Base-by-base conservation (phyloP, 2,797 vertebrate genomes). In the Anisognathus igniventris region DNA sequence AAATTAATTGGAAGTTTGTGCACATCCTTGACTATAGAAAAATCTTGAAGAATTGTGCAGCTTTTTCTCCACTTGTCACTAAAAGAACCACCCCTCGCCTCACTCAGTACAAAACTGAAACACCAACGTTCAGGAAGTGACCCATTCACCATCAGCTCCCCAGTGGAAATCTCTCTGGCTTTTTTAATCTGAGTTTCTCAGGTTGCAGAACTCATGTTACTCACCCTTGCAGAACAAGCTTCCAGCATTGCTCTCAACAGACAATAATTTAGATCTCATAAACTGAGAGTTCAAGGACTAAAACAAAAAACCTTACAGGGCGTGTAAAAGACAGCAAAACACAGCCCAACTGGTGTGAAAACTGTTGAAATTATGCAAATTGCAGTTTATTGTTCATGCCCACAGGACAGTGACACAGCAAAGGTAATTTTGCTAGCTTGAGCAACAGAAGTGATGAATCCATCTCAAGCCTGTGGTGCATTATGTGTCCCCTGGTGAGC, bases 111-210 rank as follows among this genome's bases (percentile, higher is more conserved):
- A 1, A 58, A 74, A 87, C 48, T 5, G 7, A 53, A 89, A 79
- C 45, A 19, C 12, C 24, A 61, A 3, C 0, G 0, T 0, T 4
- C 37, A 74, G 62, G 50, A 93, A 70, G 24, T 51, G 42, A 37
- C 42, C 2, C 3, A 0, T 50, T 86, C 39, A 61, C 68, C 28
- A 61, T 33, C 72, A 53, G 61, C 53, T 87, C 33, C 48, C 9
- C 0, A 0, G 17, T 11, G 10, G 37, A 56, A 88, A 91, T 16
- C 44, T 15, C 27, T n/a, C 47, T 57, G 33, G 19, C 9, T 57
- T 54, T 88, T 79, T 79, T 6, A 33, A 37, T 16, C 60, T 2
- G 6, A 61, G 13, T 25, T 83, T 86, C 62, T 88, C 40, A 7
- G 19, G 30, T 75, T 73, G 28, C 66, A 92, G 61, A 81, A 88